Evolutionary conservation across 30 jellyfish, hydroid and myxozoan genomes (phyloP).

Genomic region (Aurelia coerulea): DNA sequence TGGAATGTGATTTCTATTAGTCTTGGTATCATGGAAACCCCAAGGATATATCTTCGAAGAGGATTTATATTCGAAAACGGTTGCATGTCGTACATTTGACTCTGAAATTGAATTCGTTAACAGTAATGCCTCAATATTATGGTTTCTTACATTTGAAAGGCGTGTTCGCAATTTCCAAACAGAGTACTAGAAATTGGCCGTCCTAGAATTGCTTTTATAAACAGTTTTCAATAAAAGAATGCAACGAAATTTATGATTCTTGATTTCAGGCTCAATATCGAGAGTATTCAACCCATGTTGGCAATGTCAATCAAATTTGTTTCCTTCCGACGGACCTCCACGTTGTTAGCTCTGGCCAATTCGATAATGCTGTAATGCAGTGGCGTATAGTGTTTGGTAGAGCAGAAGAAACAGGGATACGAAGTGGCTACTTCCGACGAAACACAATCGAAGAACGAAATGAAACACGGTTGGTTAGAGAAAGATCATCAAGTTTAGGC

Average conservation of each 20-base stretch:
- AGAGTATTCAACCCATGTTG: constrained; percentile 66
- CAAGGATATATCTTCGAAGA: no score
- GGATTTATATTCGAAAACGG: no score
- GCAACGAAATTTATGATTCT: not conserved
- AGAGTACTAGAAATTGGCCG: no score
- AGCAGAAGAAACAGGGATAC: constrained; percentile 19
- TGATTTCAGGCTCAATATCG: constrained; percentile 34
- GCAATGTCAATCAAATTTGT: constrained; percentile 20
- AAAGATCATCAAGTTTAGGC: constrained; percentile 46
- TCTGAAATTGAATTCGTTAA: no score
- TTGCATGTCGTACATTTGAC: no score
- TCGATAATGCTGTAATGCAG: constrained; percentile 61
- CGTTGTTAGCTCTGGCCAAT: constrained; percentile 51
- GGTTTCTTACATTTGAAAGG: no score
- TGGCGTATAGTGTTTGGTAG: constrained; percentile 61
- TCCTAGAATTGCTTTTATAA: no score
- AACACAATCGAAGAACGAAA: constrained; percentile 28
- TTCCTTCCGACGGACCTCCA: constrained; percentile 45
- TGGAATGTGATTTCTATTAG: no score
- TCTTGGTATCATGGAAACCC: no score
- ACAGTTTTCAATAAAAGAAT: no score
- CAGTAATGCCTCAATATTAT: no score
- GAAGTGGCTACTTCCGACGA: constrained; percentile 23
- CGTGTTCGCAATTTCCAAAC: no score
- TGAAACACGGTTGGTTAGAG: constrained; percentile 7